Percentiles rank a stretch among this genome's conserved stretches.
Evolutionary conservation across 2,888 invertebrate species (phyloP).

Genomic region (Ypsolopha sequella): DNA sequence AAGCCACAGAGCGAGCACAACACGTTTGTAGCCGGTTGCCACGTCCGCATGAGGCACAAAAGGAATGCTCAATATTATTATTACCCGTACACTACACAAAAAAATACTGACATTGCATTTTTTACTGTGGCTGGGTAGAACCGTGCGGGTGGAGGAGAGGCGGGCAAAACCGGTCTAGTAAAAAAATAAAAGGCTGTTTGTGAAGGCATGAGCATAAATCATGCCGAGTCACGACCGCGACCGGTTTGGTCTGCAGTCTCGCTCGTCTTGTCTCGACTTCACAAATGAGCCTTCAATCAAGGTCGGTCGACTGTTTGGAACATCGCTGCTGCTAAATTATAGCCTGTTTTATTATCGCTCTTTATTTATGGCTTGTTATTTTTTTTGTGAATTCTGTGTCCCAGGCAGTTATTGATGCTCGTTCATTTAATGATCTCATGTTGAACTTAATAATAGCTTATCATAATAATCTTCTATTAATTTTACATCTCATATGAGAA

Average conservation of each 20-base stretch:
- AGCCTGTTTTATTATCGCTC: conserved; percentile 19
- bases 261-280: conserved; percentile 32
- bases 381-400: too few species aligned
- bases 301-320: conserved; percentile 51
- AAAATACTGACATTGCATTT: conserved; percentile 58
- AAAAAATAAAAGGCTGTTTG: conserved; percentile 38
- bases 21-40: conserved; percentile 49
- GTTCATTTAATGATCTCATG: conserved; percentile 1
- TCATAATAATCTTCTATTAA: background rate
- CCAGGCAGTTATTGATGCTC: background rate
- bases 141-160: conserved; percentile 23
- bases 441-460: background rate
- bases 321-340: conserved; percentile 32
- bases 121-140: conserved; percentile 59
- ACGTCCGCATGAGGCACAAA: conserved; percentile 63
- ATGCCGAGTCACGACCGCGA: conserved; percentile 54
- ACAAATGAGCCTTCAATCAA: conserved; percentile 67
- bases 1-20: conserved; percentile 56
- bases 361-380: too few species aligned
- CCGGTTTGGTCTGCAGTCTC: conserved; percentile 44
- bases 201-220: conserved; percentile 59
- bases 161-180: conserved; percentile 44
- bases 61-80: conserved; percentile 67
- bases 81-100: conserved; percentile 27
- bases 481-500: background rate